phyloP scores from a whole-genome alignment of 2,113 vertebrate genomes.

The Phaethon lepturus region DNA sequence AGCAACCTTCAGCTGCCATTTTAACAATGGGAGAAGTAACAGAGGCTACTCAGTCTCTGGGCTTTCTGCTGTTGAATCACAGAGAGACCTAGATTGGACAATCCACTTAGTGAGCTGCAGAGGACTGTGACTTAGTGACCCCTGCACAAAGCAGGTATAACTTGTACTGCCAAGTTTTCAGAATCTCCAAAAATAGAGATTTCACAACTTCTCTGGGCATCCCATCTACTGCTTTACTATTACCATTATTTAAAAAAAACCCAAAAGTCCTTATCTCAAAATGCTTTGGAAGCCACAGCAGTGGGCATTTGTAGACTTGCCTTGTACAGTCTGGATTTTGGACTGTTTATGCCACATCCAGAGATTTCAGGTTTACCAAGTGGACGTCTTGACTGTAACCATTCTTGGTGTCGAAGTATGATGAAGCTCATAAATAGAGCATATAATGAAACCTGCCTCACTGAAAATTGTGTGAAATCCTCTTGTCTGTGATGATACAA shows the following conservation, averaged over 20 bases:
- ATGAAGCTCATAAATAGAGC: not conserved
- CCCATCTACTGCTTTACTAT: not conserved
- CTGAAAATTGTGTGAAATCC: not conserved
- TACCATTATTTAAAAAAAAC: not conserved
- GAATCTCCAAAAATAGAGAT: not conserved
- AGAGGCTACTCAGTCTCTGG: not conserved
- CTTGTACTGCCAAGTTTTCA: not conserved
- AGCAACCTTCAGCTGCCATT: not conserved
- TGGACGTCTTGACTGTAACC: not conserved
- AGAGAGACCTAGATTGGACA: not conserved
- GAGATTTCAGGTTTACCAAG: not conserved
- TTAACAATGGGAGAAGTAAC: not conserved
- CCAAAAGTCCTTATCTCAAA: not conserved
- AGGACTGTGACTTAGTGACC: not conserved
- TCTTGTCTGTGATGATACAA: not conserved
- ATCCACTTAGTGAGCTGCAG: not conserved
- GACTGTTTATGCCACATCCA: not conserved
- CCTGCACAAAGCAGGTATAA: not conserved
- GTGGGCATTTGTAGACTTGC: not conserved
- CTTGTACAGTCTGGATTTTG: not conserved
- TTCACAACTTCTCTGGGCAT: not conserved
- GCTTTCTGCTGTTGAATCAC: not conserved
- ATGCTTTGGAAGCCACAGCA: not conserved
- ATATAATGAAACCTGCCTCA: not conserved
- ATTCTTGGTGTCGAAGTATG: not conserved